Percentiles rank a stretch among this genome's conserved stretches.
Evolutionary conservation across 2,888 invertebrate species (phyloP).

Genomic region (Cetonia aurata): DNA sequence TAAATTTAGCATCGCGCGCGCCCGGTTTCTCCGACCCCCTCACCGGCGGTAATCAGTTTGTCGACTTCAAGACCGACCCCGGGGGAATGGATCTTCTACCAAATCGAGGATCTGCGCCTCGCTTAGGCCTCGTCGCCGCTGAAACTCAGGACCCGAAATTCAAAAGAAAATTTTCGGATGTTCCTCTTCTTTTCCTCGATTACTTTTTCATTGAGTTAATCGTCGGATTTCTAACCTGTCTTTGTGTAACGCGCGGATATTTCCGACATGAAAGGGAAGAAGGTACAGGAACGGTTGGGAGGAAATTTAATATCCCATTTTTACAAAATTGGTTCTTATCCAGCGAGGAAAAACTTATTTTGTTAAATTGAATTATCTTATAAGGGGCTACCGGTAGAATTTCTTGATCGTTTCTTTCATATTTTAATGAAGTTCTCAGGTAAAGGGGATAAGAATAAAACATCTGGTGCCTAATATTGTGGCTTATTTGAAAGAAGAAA

Average conservation of each 20-base stretch:
- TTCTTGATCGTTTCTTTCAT: too few species aligned
- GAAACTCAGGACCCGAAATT: constrained; percentile 15
- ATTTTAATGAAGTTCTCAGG: too few species aligned
- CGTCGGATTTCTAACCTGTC: constrained; percentile 25
- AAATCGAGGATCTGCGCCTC: constrained; percentile 32
- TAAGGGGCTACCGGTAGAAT: too few species aligned
- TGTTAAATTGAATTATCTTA: too few species aligned
- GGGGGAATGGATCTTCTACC: constrained; percentile 28
- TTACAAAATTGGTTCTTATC: too few species aligned
- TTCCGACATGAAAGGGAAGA: not conserved
- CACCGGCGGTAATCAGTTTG: constrained; percentile 38
- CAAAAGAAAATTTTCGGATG: constrained; percentile 30
- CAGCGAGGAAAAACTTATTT: too few species aligned
- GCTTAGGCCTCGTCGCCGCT: constrained; percentile 23
- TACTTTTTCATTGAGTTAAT: constrained; percentile 41
- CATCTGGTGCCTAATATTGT: too few species aligned
- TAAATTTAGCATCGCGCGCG: constrained; percentile 26
- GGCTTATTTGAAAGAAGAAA: too few species aligned
- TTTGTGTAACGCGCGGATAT: constrained; percentile 16
- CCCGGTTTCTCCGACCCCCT: not conserved
- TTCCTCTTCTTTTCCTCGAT: constrained; percentile 31
- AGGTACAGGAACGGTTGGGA: not conserved
- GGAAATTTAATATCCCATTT: too few species aligned
- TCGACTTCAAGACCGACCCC: constrained; percentile 36
- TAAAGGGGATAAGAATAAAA: too few species aligned